These are phyloP conservation scores for Koerneria pararmatus DNA, from an alignment of 2,888 invertebrate species.

Conservation along the genomic window DNA sequence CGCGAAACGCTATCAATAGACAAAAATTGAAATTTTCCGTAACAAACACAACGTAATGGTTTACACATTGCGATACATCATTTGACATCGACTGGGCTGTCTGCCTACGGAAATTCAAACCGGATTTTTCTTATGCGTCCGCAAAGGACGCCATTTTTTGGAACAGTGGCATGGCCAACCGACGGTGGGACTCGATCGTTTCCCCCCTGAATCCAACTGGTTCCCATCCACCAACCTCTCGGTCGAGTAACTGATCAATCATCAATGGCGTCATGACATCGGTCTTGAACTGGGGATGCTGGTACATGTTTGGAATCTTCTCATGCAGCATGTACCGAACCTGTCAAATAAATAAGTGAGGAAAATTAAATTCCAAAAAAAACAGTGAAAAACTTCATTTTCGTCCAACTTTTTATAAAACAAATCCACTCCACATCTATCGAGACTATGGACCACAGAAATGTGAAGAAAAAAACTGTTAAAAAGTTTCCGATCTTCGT, in stretches of 20 bases:
- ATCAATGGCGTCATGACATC: conserved; percentile 83
- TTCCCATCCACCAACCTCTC: conserved; percentile 39
- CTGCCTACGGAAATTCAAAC: too few species aligned
- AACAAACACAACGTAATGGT: too few species aligned
- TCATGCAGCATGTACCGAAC: conserved; percentile 89
- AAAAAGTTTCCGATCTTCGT: too few species aligned
- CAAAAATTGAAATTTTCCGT: too few species aligned
- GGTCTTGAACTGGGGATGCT: conserved; percentile 93
- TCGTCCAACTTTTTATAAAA: too few species aligned
- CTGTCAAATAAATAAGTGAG: conserved; percentile 13
- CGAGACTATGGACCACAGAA: not conserved
- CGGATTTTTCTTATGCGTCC: too few species aligned
- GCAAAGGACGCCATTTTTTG: too few species aligned
- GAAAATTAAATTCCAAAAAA: not conserved
- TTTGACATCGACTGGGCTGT: too few species aligned
- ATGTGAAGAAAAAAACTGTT: too few species aligned
- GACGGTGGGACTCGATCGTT: not conserved
- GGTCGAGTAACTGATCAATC: conserved; percentile 52
- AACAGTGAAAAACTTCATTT: not conserved
- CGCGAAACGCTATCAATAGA: too few species aligned
- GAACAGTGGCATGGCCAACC: not conserved
- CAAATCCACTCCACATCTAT: not conserved
- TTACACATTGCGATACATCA: too few species aligned
- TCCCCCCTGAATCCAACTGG: not conserved
- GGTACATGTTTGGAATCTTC: conserved; percentile 92